Percentiles rank a stretch among this genome's conserved stretches.
Evolutionary conservation across 2,113 vertebrate species (phyloP).

Genomic region (Amphilophus citrinellus): DNA sequence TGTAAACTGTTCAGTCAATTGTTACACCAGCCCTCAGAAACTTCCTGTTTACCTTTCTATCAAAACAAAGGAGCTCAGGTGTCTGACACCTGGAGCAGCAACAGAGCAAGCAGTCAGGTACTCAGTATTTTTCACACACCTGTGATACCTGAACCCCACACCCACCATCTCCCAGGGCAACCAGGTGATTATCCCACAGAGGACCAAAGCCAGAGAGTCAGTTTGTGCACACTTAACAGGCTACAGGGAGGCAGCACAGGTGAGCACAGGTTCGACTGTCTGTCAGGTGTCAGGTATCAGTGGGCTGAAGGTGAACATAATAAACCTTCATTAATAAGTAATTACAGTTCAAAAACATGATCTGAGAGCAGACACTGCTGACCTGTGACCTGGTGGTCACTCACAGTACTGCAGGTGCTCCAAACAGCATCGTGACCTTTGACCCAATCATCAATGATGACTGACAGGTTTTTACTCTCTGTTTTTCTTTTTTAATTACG

Average conservation of each 20-base stretch:
- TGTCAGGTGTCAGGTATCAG: neutral
- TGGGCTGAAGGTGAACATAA: neutral
- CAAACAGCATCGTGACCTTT: neutral
- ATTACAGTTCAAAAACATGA: neutral
- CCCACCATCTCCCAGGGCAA: conserved; percentile 3
- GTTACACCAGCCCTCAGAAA: neutral
- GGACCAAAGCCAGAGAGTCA: neutral
- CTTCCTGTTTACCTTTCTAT: no score
- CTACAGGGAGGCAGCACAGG: neutral
- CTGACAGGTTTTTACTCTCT: neutral
- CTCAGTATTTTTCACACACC: conserved; percentile 20
- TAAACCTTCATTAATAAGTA: neutral
- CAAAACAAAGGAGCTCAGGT: no score
- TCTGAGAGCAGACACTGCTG: neutral
- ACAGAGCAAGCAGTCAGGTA: neutral
- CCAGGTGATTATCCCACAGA: neutral
- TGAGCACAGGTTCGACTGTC: neutral
- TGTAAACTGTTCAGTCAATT: no score
- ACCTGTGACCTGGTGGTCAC: neutral
- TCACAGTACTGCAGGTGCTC: neutral
- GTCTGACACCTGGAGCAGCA: no score
- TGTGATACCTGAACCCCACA: conserved; percentile 24
- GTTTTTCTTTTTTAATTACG: no score
- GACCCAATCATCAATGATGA: neutral
- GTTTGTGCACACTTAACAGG: neutral